phyloP scores from a whole-genome alignment of 2,797 vertebrate genomes.

The Pteronotus mesoamericanus region DNA sequence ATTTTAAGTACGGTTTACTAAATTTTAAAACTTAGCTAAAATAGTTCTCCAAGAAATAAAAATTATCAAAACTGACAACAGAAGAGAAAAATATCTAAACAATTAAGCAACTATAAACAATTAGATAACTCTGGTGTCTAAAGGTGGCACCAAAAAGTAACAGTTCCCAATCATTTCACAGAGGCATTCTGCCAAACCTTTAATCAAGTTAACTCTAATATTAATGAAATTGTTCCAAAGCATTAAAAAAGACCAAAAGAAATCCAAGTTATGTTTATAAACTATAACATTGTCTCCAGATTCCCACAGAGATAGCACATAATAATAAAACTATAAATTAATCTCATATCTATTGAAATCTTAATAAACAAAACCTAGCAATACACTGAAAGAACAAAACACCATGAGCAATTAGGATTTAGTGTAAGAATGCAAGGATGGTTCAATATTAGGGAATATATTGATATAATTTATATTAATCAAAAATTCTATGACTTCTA shows the following conservation, averaged over 20 bases:
- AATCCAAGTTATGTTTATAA: constrained; percentile 9
- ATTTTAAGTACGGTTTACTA: neutral
- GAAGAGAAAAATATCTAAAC: neutral
- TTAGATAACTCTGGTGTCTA: neutral
- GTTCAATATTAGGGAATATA: neutral
- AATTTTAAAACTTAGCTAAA: constrained; percentile 1
- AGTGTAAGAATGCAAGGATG: neutral
- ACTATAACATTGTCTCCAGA: neutral
- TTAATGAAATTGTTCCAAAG: neutral
- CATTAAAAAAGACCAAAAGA: neutral
- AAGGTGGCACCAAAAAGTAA: neutral
- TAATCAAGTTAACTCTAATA: neutral
- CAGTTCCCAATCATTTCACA: neutral
- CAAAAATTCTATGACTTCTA: neutral
- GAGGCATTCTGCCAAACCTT: neutral
- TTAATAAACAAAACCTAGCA: constrained; percentile 25
- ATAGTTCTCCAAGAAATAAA: constrained; percentile 1
- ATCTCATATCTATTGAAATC: neutral
- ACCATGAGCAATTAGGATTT: neutral
- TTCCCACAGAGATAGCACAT: neutral
- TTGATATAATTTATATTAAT: neutral
- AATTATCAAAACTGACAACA: constrained; percentile 14
- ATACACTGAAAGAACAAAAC: constrained; percentile 23
- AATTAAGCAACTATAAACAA: neutral
- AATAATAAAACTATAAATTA: neutral